Base-by-base conservation (phyloP, 2,888 invertebrate species). In the Dione juno region DNA sequence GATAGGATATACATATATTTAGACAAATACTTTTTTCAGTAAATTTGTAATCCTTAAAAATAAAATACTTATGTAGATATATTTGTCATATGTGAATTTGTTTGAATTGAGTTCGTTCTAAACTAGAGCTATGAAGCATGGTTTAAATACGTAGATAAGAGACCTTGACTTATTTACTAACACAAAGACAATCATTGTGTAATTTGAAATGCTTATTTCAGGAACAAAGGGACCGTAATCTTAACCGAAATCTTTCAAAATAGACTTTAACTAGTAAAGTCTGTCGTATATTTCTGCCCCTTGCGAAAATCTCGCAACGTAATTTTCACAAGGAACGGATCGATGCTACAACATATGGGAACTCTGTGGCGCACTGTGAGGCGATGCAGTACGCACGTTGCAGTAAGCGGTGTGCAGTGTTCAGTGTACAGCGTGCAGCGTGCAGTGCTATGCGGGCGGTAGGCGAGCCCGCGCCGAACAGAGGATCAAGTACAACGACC, bases 401-500 rank as follows among this genome's bases (percentile, higher is more conserved):
- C 35, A 28, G 52, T 10, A 21, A 21, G 21, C 52, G 9, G 37
- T 9, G 35, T 28, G 61, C 61, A 14, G 45, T 3, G 43, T 59
- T 41, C 41, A 19, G 40, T 21, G 63, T 67, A 61, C 71, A 59
- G 63, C 16, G 35, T 63, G 61, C 61, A 35, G 45, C 40, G 50
- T 67, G 65, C 28, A 28, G 28, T 28, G 28, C 5, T 3, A 28
- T 28, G 28, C 2, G 28, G 28, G 28, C 28, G 28, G 28, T 54
- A 69, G 61, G 68, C 69, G 59, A 65, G 65, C 52, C 67, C 66
- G 70, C 57, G 73, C 70, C 64, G 68, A 37, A 59, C 64, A 66
- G 74, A 72, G 75, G 74, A 85, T 80, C 83, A 80, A 83, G 84
- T 82, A 81, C 86, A 83, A 81, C 84, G 88, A 87, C 88, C 88